Base-by-base conservation (phyloP, 2,113 vertebrate genomes). In the Malurus elegans region DNA sequence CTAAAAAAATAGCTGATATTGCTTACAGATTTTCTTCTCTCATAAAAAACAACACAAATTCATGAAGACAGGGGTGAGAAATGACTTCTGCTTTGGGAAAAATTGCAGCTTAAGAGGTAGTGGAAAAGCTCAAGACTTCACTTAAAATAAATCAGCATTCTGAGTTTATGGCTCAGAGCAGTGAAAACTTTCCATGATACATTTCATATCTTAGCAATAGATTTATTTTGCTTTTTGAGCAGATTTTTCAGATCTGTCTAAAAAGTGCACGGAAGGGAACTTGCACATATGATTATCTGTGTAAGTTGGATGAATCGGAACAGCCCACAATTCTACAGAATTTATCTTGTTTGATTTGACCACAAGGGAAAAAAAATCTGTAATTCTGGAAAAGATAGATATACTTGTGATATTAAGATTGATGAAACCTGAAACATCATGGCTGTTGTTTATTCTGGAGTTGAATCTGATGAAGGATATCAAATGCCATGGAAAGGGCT, bases 1-100 rank as follows among this genome's bases (percentile, higher is more conserved):
- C n/a, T 64, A 91, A 79, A 88, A 88, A 95, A 91, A 94, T 90
- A 94, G 66, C 62, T 79, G 66, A 66, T 89, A 94, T 76, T 94
- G 56, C 51, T 88, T 70, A 67, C 47, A 44, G 81, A 76, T 86
- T 88, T 93, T 75, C 58, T 79, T 75, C 51, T 87, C n/a, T 85
- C 50, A 44, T 70, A 83, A 80, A 69, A 92, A 88, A 24, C 29
- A 88, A 88, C 72, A 40, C 1, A 10, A 74, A 70, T 88, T 85
- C 54, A 62, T 65, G 75, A 90, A 82, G 62, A 47, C 12, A 76
- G 24, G 25, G 10, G 3, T 79, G 74, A 95, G 42, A 91, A 96
- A 94, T 79, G 0, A 53, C 58, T 87, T 91, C 65, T 87, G 50
- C 81, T 88, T 23, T 91, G 66, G 78, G 84, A 95, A 94, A 93